phyloP scores from a whole-genome alignment of 2,113 vertebrate species.

The Hippolais icterina region DNA sequence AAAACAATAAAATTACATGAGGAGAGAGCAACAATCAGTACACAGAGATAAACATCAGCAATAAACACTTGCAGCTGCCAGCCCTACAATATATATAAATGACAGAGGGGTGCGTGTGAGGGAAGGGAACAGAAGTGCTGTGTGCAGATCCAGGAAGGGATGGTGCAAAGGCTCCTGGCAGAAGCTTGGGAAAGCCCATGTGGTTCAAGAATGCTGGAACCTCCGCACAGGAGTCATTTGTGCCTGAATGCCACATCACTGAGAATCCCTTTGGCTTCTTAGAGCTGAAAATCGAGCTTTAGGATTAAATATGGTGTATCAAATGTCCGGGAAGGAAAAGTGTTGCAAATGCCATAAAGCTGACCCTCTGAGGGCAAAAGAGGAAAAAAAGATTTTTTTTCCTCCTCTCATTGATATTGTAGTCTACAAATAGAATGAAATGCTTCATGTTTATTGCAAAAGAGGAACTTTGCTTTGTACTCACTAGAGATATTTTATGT shows the following conservation, averaged over 20 bases:
- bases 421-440: not conserved
- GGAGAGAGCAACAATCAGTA: not conserved
- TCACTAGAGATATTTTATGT: not conserved
- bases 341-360: not conserved
- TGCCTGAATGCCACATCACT: not conserved
- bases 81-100: not conserved
- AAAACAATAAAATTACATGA: constrained; percentile 9
- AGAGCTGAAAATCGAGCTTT: not conserved
- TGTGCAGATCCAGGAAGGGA: not conserved
- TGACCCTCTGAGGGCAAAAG: not conserved
- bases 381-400: not conserved
- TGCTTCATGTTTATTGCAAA: not conserved
- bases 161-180: not conserved
- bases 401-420: not conserved
- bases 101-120: not conserved
- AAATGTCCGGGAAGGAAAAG: not conserved
- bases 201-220: not conserved
- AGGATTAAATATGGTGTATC: not conserved
- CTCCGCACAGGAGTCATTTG: not conserved
- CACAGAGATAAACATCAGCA: constrained; percentile 27
- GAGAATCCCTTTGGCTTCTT: not conserved
- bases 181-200: not conserved
- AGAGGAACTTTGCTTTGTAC: not conserved
- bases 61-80: constrained; percentile 7
- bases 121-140: not conserved